These are phyloP conservation scores for Drosophila tsacasi DNA, from an alignment of 1,140 invertebrate species.

Conservation along the genomic window DNA sequence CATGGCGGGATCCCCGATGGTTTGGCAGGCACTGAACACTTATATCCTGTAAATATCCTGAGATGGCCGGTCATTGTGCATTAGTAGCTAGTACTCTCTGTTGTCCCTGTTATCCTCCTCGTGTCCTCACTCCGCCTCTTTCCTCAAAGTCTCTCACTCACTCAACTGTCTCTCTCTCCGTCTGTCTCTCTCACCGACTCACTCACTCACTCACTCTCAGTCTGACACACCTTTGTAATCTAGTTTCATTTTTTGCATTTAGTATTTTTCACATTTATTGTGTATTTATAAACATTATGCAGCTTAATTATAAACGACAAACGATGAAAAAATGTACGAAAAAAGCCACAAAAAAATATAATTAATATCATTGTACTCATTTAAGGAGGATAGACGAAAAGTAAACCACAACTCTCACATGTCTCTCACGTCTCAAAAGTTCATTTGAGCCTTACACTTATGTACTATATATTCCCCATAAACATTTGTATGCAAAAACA, in stretches of 20 bases:
- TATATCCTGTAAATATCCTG: constrained; percentile 14
- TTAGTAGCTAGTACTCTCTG: constrained; percentile 52
- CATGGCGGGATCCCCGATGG: constrained; percentile 53
- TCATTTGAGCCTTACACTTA: constrained; percentile 64
- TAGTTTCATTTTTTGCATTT: constrained; percentile 84
- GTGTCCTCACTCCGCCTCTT: constrained; percentile 32
- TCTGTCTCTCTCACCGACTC: constrained; percentile 30
- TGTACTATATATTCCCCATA: constrained; percentile 63
- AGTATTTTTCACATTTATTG: constrained; percentile 82
- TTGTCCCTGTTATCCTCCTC: constrained; percentile 45
- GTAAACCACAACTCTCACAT: constrained; percentile 68
- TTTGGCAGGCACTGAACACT: constrained; percentile 30
- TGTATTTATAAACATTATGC: constrained; percentile 84
- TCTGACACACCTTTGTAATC: constrained; percentile 82
- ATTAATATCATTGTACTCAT: constrained; percentile 51
- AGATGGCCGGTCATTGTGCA: constrained; percentile 65
- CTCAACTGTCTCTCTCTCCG: constrained; percentile 29
- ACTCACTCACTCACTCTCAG: constrained; percentile 66
- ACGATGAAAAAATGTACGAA: constrained; percentile 55
- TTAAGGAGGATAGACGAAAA: constrained; percentile 40
- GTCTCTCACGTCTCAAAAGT: constrained; percentile 77
- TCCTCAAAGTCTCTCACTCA: constrained; percentile 34
- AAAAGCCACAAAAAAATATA: constrained; percentile 54
- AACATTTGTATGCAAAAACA: constrained; percentile 58
- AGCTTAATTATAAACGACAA: constrained; percentile 78